A percentile compares a stretch with the other conserved stretches of the same genome.
Conservation (phyloP, 2,797 vertebrate genomes). For the Falco cherrug region DNA sequence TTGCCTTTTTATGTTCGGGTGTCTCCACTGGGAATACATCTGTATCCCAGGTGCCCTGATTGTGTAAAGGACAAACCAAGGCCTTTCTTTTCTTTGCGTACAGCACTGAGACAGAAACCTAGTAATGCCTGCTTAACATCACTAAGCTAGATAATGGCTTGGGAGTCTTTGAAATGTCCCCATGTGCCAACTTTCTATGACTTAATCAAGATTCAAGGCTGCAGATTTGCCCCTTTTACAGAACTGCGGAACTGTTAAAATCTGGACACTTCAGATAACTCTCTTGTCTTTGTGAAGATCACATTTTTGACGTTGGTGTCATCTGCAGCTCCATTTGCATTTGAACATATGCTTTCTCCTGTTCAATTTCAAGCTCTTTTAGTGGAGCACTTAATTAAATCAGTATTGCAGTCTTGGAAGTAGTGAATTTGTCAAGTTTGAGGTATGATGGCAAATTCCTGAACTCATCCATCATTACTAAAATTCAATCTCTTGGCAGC, state of each 20-base stretch:
- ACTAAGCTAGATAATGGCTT: background rate
- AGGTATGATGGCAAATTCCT: background rate
- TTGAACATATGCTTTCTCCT: background rate
- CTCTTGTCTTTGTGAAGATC: background rate
- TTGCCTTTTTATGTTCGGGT: background rate
- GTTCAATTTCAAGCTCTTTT: background rate
- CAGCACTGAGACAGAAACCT: background rate
- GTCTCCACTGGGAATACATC: background rate
- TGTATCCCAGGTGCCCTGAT: slow-evolving; percentile 4
- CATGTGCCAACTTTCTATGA: background rate
- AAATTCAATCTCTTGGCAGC: background rate
- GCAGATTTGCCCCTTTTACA: background rate
- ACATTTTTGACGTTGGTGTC: background rate
- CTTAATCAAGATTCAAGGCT: background rate
- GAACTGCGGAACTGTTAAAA: background rate
- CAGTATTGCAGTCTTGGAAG: background rate
- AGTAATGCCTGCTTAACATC: background rate
- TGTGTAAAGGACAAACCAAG: background rate
- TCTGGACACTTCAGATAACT: background rate
- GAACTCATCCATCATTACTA: background rate
- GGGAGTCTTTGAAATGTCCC: background rate
- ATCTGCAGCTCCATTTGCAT: background rate
- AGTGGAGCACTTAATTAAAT: background rate
- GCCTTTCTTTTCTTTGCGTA: background rate
- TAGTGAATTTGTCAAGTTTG: background rate